Evolutionary conservation across 2,888 invertebrate genomes (phyloP).

Genomic region (Acleris emargana): DNA sequence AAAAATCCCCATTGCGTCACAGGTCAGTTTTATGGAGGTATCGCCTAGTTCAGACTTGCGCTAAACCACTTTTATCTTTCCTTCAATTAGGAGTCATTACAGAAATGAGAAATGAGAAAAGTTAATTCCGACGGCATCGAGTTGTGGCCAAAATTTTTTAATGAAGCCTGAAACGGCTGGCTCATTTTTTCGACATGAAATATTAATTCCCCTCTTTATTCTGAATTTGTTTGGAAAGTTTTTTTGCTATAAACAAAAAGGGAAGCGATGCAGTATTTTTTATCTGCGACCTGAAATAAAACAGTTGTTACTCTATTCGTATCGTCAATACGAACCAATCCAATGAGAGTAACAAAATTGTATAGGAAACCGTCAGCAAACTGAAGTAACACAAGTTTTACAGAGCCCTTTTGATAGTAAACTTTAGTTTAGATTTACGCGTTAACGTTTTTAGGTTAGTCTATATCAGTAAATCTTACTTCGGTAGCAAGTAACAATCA

Average conservation of each 20-base stretch:
- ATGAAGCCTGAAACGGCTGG: conserved; percentile 65
- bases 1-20: conserved; percentile 9
- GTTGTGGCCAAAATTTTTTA: conserved; percentile 64
- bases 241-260: conserved; percentile 38
- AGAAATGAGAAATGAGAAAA: conserved; percentile 77
- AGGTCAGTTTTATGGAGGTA: conserved; percentile 21
- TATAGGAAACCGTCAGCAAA: no score
- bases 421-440: no score
- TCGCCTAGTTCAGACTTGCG: conserved; percentile 23
- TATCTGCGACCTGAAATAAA: no score
- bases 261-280: not conserved
- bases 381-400: no score
- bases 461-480: no score
- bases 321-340: no score
- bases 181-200: conserved; percentile 58
- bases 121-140: conserved; percentile 66
- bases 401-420: no score
- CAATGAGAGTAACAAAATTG: no score
- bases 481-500: no score
- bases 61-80: conserved; percentile 51
- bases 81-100: conserved; percentile 71
- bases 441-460: no score
- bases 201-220: conserved; percentile 58
- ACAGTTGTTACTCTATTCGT: no score
- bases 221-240: conserved; percentile 50